Base-by-base conservation (phyloP, 2,888 invertebrate species). In the Halictus quadricinctus region DNA sequence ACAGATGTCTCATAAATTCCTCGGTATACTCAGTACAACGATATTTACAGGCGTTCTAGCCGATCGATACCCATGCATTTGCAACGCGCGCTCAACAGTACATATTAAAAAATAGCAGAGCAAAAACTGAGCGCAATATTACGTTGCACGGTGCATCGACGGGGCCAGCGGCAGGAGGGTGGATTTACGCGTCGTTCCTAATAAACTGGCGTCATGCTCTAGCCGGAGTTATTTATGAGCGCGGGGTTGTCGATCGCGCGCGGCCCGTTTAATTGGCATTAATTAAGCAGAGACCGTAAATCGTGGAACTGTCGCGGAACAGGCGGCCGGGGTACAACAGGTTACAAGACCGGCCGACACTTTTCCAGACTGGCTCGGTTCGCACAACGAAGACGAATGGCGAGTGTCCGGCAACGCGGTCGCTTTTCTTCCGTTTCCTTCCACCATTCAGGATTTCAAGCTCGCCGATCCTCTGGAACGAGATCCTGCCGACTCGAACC, bases 271-370 rank as follows among this genome's bases (percentile, higher is more conserved):
- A 83, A 83, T 88, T 88, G 82, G 82, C 82, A 79, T 80, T 80
- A 83, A 88, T 88, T 88, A 88, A 84, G 82, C 15, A 21, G 72
- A 64, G 84, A 82, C 80, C 87, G 87, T 88, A 87, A 87, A 88
- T 88, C 76, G 79, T 48, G 36, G 10, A 18, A 15, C 76, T 76
- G 83, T 86, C 81, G 36, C 64, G 60, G 74, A 64, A 64, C 60
- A 64, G 66, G 18, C 29, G 66, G 79, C 21, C 54, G 54, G n/a
- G 70, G 73, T 54, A 81, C 78, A 85, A 76, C 81, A 83, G 81
- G 83, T 81, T 73, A 81, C 85, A 73, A 36, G 75, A 48, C 43
- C 54, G 48, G 15, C 74, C 25, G 74, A 85, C 81, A 66, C 78
- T 81, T 81, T 84, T 79, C 41, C 76, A 54, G 18, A 7, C 54